A percentile compares a stretch with the other conserved stretches of the same genome.
Conservation (phyloP, 1,140 invertebrate species). For the Aethina tumida region DNA sequence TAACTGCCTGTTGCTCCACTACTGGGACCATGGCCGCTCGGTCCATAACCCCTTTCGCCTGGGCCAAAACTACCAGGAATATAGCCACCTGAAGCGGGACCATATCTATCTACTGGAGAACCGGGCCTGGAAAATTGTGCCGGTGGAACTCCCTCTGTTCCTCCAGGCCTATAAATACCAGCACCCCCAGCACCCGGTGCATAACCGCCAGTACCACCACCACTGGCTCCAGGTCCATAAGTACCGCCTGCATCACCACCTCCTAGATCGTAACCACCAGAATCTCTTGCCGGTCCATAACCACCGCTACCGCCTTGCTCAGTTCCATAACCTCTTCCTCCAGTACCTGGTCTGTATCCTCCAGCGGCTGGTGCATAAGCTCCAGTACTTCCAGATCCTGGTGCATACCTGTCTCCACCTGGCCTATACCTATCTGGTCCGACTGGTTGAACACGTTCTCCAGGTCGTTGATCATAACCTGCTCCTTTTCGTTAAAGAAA, state of each 20-base stretch:
- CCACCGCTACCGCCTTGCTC: too few relatives aligned
- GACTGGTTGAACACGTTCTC: slow-evolving; percentile 14
- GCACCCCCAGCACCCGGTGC: too few relatives aligned
- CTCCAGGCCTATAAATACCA: neutral
- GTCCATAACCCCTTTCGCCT: too few relatives aligned
- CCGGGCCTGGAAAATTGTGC: slow-evolving; percentile 3
- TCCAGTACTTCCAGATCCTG: slow-evolving; percentile 8
- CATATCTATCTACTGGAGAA: too few relatives aligned
- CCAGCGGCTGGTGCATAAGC: neutral
- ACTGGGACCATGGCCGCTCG: too few relatives aligned
- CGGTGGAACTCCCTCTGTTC: neutral
- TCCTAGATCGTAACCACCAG: neutral
- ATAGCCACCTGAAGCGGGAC: too few relatives aligned
- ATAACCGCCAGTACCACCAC: too few relatives aligned
- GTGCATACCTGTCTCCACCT: slow-evolving; percentile 9
- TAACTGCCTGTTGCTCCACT: slow-evolving; percentile 1
- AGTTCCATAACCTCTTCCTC: slow-evolving; percentile 3
- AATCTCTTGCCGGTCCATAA: too few relatives aligned
- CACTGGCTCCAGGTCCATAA: slow-evolving; percentile 4
- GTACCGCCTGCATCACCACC: too few relatives aligned
- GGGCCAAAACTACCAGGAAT: too few relatives aligned
- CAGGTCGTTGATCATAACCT: slow-evolving; percentile 12
- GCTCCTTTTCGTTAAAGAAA: slow-evolving; percentile 13
- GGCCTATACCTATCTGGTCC: slow-evolving; percentile 6
- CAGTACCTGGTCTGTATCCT: neutral